Base-by-base conservation (phyloP, 2,888 invertebrate species). In the Dasysyrphus albostriatus region DNA sequence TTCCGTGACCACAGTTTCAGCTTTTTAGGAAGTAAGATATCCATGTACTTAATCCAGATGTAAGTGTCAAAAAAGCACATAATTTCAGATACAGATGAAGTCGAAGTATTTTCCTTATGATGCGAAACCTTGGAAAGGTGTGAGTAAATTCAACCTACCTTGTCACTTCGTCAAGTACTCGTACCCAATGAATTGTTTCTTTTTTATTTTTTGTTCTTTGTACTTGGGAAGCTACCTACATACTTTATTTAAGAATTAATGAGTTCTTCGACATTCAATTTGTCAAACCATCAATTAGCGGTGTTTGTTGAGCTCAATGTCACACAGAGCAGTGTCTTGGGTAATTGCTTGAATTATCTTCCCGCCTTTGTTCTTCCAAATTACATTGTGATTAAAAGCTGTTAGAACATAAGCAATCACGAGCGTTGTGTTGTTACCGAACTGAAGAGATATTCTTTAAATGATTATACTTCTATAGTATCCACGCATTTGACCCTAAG, bases 401-500 rank as follows among this genome's bases (percentile, higher is more conserved):
- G 39, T n/a, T 34, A 74, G 67, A 75, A 58, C 65, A 56, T 65
- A 63, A 83, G 72, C 70, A 80, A 79, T 80, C 72, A 61, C 72
- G 80, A 69, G 24, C 74, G 3, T 34, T 10, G 7, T 42, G 1
- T 61, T 29, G 12, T 42, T 37, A 19, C 12, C 49, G 47, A 65
- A 47, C 12, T 65, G 47, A 65, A 47, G 51, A 77, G 44, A 72
- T 49, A 67, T 73, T 44, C 72, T 84, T 59, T 80, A 58, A 65
- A 67, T 47, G 67, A 76, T 58, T 69, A 47, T 32, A 24, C 3
- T 1, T 1, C 8, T 1, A 54, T 14, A 54, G 24, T 73, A 54
- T 80, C 67, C 85, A 85, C 85, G 85, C 85, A 85, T 81, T 85
- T 77, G 85, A 85, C 85, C 85, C 77, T 69, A 85, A 61, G 82